Percentiles rank a stretch among this genome's conserved stretches.
Evolutionary conservation across 2,113 vertebrate species (phyloP).

Genomic region (Cephalopterus ornatus): DNA sequence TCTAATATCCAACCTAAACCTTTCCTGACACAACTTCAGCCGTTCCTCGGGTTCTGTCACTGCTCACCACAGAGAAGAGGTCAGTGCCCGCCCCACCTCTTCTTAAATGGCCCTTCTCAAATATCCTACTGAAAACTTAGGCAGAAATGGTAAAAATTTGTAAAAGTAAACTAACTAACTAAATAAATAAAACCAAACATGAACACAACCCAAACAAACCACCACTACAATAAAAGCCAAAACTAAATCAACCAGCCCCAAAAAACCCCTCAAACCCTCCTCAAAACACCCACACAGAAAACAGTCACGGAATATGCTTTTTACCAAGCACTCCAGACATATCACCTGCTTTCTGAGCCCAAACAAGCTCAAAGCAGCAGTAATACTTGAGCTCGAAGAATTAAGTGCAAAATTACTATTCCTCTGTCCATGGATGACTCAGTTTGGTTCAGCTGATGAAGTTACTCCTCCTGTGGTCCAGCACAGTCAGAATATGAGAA

Average conservation of each 20-base stretch:
- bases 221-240: background rate
- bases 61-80: background rate
- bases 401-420: background rate
- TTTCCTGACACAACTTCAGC: background rate
- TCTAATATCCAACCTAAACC: background rate
- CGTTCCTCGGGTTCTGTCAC: background rate
- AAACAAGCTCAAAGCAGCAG: background rate
- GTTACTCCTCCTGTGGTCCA: background rate
- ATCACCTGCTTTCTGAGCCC: background rate
- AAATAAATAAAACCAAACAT: background rate
- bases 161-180: background rate
- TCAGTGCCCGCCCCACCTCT: background rate
- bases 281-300: background rate
- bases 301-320: background rate
- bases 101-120: background rate
- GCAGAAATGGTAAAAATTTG: background rate
- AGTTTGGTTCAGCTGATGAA: background rate
- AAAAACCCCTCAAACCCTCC: fast-evolving
- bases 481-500: background rate
- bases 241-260: background rate
- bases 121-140: background rate
- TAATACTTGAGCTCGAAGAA: background rate
- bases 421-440: background rate
- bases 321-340: background rate
- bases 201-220: background rate